These are phyloP conservation scores for Vicugna pacos DNA, from an alignment of 2,113 vertebrate species.

Conservation along the genomic window DNA sequence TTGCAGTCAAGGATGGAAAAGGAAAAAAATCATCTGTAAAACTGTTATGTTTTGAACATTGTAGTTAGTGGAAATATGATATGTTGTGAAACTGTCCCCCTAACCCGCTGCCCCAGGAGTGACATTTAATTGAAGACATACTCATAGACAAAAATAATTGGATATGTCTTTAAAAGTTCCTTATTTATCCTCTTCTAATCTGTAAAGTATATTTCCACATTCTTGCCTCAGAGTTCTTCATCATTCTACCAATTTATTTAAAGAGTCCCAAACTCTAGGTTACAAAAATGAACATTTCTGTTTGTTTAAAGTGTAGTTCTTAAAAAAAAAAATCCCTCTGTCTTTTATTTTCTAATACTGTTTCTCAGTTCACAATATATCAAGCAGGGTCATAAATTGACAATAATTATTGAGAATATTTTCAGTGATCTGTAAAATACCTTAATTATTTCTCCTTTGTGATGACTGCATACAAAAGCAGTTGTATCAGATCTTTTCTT, in stretches of 20 bases:
- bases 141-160: not conserved
- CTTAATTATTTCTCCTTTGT: not conserved
- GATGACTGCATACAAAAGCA: not conserved
- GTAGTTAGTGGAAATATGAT: not conserved
- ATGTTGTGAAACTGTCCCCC: not conserved
- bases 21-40: slow-evolving; percentile 57
- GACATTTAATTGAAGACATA: not conserved
- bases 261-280: not conserved
- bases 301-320: not conserved
- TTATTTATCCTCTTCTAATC: not conserved
- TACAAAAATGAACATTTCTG: not conserved
- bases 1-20: not conserved
- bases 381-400: not conserved
- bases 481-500: not conserved
- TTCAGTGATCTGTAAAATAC: not conserved
- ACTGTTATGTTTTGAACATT: slow-evolving; percentile 43
- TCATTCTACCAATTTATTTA: not conserved
- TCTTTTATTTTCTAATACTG: not conserved
- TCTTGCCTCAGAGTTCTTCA: not conserved
- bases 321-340: not conserved
- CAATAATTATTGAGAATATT: not conserved
- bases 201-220: not conserved
- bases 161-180: not conserved
- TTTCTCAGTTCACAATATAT: not conserved
- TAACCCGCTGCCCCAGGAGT: too few relatives aligned